Base-by-base conservation (phyloP, 2,888 invertebrate species). In the Cryptocheilus praepositus region DNA sequence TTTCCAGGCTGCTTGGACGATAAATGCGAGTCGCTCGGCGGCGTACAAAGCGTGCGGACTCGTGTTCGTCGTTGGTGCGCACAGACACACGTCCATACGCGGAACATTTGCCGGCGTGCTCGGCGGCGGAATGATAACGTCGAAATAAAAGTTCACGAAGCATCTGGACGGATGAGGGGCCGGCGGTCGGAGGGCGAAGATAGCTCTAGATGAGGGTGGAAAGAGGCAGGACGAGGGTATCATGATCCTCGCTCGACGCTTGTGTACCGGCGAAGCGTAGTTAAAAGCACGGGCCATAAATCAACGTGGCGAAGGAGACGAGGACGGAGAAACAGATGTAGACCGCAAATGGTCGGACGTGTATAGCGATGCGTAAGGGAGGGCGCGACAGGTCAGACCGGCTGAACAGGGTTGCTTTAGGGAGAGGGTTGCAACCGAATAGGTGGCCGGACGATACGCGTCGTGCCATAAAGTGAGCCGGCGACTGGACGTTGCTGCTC, bases 271-370 rank as follows among this genome's bases (percentile, higher is more conserved):
- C 65, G 67, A 56, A 56, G 63, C 73, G 71, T 71, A 75, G 81
- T 81, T 82, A 74, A 83, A 81, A 82, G 81, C 79, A 71, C 70
- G 61, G 57, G 62, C 64, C 65, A 77, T 82, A 83, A 82, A 82
- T 82, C 82, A 81, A 77, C 61, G 73, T 25, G 61, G 71, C 57
- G 71, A 74, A 81, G 74, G 69, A 76, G 77, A 76, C 68, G 69
- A 75, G 79, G 74, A 74, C 68, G 67, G 62, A 74, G 76, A 77
- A 83, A 77, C 77, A 83, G 81, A 83, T 79, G 81, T 77, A 79
- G 66, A 79, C 83, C 79, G 71, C 81, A 80, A 81, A 80, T 77
- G 76, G 79, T 75, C 67, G 70, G 70, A 64, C 70, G 67, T 75
- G 78, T 64, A 36, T 36, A 71, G 71, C 49, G 52, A 67, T 36